Conservation (phyloP, 2,888 invertebrate species). For the Tiliacea citrago region DNA sequence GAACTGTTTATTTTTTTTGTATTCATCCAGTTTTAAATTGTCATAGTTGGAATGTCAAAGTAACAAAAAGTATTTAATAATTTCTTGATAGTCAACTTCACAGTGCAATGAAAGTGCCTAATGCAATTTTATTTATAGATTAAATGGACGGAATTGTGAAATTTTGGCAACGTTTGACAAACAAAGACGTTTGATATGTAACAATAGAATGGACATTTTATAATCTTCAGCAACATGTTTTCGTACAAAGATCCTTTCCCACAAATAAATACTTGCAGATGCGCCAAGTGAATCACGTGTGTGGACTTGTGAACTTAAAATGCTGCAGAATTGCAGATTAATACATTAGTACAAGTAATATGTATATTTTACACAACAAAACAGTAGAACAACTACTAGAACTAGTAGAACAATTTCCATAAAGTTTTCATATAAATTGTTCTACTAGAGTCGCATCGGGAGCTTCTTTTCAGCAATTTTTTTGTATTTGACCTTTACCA, state of each 20-base stretch:
- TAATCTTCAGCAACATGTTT: slow-evolving; percentile 16
- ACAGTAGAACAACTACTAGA: too few relatives aligned
- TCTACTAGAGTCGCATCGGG: too few relatives aligned
- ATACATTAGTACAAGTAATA: not conserved
- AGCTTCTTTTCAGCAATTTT: slow-evolving; percentile 24
- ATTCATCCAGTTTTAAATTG: not conserved
- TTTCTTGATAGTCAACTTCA: not conserved
- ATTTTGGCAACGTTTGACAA: slow-evolving; percentile 32
- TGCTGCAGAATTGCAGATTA: slow-evolving; percentile 24
- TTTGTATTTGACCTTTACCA: slow-evolving; percentile 22
- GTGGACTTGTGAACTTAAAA: slow-evolving; percentile 37
- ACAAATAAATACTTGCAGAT: slow-evolving; percentile 61
- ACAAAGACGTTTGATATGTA: too few relatives aligned
- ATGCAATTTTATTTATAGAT: slow-evolving; percentile 2
- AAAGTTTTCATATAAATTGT: too few relatives aligned
- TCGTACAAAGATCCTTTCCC: slow-evolving; percentile 29
- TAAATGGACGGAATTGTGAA: slow-evolving; percentile 3
- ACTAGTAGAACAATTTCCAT: too few relatives aligned
- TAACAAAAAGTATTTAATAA: slow-evolving; percentile 12
- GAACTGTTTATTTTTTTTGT: slow-evolving; percentile 12
- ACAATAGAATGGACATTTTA: slow-evolving; percentile 9
- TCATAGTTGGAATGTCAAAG: not conserved
- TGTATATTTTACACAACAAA: not conserved
- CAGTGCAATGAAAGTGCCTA: not conserved
- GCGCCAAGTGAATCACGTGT: slow-evolving; percentile 64